A percentile compares a stretch with the other conserved stretches of the same genome.
Conservation (phyloP, 92 coral and sea anemone species). For the Epizoanthus illoricatus region DNA sequence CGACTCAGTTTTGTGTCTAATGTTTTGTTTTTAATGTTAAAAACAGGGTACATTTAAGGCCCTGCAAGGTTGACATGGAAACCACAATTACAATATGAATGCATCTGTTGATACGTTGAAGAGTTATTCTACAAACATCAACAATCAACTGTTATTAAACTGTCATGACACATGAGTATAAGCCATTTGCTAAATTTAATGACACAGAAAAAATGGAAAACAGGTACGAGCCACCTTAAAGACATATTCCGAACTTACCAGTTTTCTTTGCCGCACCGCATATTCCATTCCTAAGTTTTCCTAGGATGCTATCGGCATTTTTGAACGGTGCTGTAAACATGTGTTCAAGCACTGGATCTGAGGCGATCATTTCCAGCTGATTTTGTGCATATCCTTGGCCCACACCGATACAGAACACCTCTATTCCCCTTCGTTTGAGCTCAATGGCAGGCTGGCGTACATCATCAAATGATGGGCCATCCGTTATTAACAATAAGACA, state of each 20-base stretch:
- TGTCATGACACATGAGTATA: too few species aligned
- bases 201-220: too few species aligned
- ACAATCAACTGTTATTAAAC: too few species aligned
- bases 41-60: too few species aligned
- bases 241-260: slow-evolving; percentile 31
- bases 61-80: too few species aligned
- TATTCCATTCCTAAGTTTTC: slow-evolving; percentile 52
- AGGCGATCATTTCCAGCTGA: slow-evolving; percentile 82
- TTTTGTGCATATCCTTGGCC: slow-evolving; percentile 69
- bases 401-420: slow-evolving; percentile 84
- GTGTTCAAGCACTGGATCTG: slow-evolving; percentile 71
- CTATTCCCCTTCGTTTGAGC: slow-evolving; percentile 79
- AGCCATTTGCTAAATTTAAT: too few species aligned
- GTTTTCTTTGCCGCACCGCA: slow-evolving; percentile 45
- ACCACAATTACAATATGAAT: too few species aligned
- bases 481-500: slow-evolving; percentile 82
- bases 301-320: slow-evolving; percentile 51
- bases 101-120: too few species aligned
- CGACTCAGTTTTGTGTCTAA: too few species aligned
- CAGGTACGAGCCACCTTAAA: too few species aligned
- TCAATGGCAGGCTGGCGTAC: slow-evolving; percentile 78
- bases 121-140: too few species aligned
- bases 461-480: slow-evolving; percentile 89
- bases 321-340: slow-evolving; percentile 74
- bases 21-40: too few species aligned